These are phyloP conservation scores for Benthosema pterotum DNA, from an alignment of 2,797 vertebrate genomes.

Conservation along the genomic window DNA sequence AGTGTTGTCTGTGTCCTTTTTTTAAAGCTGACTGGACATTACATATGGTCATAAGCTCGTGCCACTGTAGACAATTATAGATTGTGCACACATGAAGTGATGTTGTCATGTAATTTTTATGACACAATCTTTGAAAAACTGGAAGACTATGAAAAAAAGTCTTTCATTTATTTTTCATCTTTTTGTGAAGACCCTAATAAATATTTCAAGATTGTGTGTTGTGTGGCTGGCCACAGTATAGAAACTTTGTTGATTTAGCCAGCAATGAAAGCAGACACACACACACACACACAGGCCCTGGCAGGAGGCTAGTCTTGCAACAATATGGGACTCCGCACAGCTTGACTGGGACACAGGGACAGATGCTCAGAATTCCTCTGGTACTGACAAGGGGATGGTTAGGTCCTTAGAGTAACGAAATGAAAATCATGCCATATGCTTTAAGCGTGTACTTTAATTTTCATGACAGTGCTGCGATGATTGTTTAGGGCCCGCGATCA, in stretches of 20 bases:
- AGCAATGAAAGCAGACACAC: conserved; percentile 71
- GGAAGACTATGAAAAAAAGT: conserved; percentile 81
- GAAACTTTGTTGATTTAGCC: conserved; percentile 84
- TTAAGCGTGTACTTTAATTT: conserved; percentile 40
- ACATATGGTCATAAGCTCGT: conserved; percentile 5
- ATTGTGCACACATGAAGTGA: conserved; percentile 75
- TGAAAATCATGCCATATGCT: conserved; percentile 64
- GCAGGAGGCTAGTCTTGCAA: conserved; percentile 58
- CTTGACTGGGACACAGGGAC: conserved; percentile 74
- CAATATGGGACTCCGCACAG: conserved; percentile 59
- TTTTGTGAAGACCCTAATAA: conserved; percentile 84
- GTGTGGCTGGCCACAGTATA: conserved; percentile 74
- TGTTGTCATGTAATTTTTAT: conserved; percentile 83
- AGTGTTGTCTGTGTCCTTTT: conserved; percentile 33
- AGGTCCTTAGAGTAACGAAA: conserved; percentile 45
- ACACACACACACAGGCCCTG: conserved; percentile 15
- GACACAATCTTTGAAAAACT: conserved; percentile 82
- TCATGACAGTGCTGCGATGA: conserved; percentile 28
- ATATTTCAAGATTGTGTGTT: conserved; percentile 83
- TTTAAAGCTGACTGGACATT: conserved; percentile 33
- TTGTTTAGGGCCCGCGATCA: conserved; percentile 22
- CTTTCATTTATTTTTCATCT: conserved; percentile 86
- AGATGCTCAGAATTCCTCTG: conserved; percentile 76
- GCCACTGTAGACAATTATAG: conserved; percentile 65
- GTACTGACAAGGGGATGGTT: conserved; percentile 57